A percentile compares a stretch with the other conserved stretches of the same genome.
These are phyloP conservation scores for Mythimna pallens DNA, from an alignment of 2,888 invertebrate genomes.

Conservation along the genomic window DNA sequence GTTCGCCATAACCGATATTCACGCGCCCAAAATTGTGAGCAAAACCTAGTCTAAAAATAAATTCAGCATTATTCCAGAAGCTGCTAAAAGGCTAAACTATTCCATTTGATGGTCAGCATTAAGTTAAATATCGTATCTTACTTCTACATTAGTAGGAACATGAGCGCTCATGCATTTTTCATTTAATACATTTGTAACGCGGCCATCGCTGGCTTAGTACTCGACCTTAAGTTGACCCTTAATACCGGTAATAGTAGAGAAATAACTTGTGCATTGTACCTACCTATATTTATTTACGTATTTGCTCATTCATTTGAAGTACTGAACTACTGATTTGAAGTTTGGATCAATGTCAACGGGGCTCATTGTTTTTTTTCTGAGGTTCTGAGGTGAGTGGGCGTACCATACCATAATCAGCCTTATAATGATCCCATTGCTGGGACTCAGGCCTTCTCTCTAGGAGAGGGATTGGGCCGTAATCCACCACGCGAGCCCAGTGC, in stretches of 20 bases:
- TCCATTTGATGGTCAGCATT: slow-evolving; percentile 6
- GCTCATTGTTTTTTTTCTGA: neutral
- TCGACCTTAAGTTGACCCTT: slow-evolving; percentile 53
- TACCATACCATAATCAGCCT: too few species aligned
- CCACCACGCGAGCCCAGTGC: too few species aligned
- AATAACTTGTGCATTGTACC: slow-evolving; percentile 45
- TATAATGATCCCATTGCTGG: too few species aligned
- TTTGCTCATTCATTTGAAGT: neutral
- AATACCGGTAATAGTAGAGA: slow-evolving; percentile 26
- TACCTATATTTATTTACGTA: slow-evolving; percentile 11
- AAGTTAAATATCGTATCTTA: slow-evolving; percentile 9
- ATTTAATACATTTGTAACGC: slow-evolving; percentile 44
- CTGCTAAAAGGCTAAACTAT: neutral
- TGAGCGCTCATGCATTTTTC: slow-evolving; percentile 55
- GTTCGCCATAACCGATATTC: too few species aligned
- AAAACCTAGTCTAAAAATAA: neutral
- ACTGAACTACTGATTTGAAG: neutral
- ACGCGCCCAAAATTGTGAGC: too few species aligned
- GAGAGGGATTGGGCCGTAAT: too few species aligned
- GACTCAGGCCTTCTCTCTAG: too few species aligned
- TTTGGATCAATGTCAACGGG: neutral
- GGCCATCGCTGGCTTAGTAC: slow-evolving; percentile 24
- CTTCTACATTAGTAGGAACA: slow-evolving; percentile 25
- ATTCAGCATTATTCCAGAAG: neutral
- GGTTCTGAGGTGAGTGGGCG: neutral